Percentiles rank a stretch among this genome's conserved stretches.
Evolutionary conservation across 2,888 invertebrate genomes (phyloP).

Genomic region (Spilarctia lutea): DNA sequence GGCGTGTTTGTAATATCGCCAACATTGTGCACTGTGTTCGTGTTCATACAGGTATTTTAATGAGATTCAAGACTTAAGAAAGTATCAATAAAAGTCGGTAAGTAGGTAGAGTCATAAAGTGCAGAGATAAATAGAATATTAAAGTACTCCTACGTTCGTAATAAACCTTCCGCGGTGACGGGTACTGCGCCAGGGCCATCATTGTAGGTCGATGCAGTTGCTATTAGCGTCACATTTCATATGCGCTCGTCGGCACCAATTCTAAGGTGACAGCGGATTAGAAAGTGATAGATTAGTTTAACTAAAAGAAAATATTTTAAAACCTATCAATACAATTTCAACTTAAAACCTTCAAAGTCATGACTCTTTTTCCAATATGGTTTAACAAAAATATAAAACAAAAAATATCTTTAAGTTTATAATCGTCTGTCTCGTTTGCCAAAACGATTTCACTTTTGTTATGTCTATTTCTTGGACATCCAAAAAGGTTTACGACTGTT

Average conservation of each 20-base stretch:
- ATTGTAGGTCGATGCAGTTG: conserved; percentile 61
- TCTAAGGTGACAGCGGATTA: conserved; percentile 46
- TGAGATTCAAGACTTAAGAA: conserved; percentile 44
- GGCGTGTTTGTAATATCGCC: background rate
- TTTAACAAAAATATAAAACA: background rate
- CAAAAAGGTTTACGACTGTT: conserved; percentile 11
- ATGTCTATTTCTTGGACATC: conserved; percentile 4
- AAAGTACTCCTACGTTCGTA: conserved; percentile 53
- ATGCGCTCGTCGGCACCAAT: conserved; percentile 49
- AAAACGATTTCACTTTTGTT: conserved; percentile 6
- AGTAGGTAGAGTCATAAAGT: conserved; percentile 43
- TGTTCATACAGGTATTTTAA: background rate
- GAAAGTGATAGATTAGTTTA: conserved; percentile 42
- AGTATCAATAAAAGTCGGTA: conserved; percentile 39
- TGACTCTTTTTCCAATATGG: conserved; percentile 8
- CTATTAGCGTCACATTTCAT: conserved; percentile 50
- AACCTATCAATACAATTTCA: conserved; percentile 9
- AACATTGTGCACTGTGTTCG: background rate
- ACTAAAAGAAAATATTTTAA: conserved; percentile 20
- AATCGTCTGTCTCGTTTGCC: conserved; percentile 8
- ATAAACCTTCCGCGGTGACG: conserved; percentile 57
- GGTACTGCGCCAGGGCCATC: conserved; percentile 59
- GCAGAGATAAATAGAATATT: conserved; percentile 45
- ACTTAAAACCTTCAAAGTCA: background rate
- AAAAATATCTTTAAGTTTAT: background rate